Evolutionary conservation across 2,797 vertebrate species (phyloP), one percentile per base, ranked within the genome.

Genomic region (Bradypodion ventrale): DNA sequence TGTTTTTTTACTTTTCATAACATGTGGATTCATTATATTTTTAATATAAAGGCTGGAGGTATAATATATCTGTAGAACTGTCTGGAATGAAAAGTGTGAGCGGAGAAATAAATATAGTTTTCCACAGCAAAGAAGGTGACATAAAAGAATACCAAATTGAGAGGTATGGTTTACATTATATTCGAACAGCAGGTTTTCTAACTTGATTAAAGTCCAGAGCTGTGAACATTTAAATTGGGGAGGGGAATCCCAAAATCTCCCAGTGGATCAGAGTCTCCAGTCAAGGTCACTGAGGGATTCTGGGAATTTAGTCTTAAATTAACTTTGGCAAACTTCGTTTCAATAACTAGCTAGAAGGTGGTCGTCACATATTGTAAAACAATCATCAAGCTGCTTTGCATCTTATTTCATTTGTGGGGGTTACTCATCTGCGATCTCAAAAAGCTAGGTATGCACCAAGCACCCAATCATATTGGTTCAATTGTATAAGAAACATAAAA

Each of bases 41-140:
- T 76, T 82, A 27, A 83, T 73, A 37, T n/a, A 1, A 75, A 95
- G 95, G 88, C 62, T 94, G 94, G 94, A 93, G 93, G 74, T 92
- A 93, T 84, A 91, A 93, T 73, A 77, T 94, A 16, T 87, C 89
- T 83, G 21, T 94, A 62, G 92, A 87, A 40, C 78, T 95, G 63
- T 87, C 84, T 56, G 93, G 92, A 65, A 66, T 83, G 29, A 91
- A 85, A 87, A 85, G 79, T 77, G 88, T 16, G 0, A 92, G 9
- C 1, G 94, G 93, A 68, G 87, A 92, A 65, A 90, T 94, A 83
- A 91, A 90, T 68, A 78, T 94, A 9, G 9, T 91, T 89, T 93
- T 92, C 79, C 23, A 90, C 10, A 69, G 80, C 56, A 90, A 80
- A 65, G 66, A 87, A 1, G 91, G 91, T 2, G 70, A 89, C 21